Conservation (phyloP, 2,888 invertebrate genomes). For the Deroplatys truncata region DNA sequence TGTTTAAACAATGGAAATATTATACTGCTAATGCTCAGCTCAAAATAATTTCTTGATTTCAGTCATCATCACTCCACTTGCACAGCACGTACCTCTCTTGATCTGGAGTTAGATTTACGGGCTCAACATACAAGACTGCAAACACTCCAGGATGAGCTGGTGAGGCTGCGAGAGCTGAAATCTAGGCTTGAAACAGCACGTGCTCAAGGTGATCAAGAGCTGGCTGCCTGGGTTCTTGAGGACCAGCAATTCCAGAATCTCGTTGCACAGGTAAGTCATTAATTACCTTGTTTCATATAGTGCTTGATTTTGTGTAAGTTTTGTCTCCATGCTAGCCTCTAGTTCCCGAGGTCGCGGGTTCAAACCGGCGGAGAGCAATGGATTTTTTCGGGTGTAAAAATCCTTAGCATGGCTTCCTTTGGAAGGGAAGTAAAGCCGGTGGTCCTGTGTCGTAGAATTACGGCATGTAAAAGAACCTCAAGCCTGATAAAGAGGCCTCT, state of each 20-base stretch:
- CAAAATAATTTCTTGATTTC: not conserved
- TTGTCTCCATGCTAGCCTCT: too few species aligned
- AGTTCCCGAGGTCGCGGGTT: too few species aligned
- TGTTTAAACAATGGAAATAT: too few species aligned
- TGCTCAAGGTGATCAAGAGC: constrained; percentile 73
- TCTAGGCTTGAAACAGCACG: constrained; percentile 74
- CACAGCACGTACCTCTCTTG: constrained; percentile 79
- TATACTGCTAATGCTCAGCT: too few species aligned
- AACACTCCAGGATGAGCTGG: constrained; percentile 79
- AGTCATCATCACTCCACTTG: constrained; percentile 34
- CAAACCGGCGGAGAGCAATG: too few species aligned
- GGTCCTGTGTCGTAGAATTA: too few species aligned
- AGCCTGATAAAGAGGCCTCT: too few species aligned
- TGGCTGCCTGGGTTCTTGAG: constrained; percentile 81
- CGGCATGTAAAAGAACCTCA: too few species aligned
- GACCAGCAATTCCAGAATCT: constrained; percentile 81
- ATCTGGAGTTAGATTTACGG: constrained; percentile 85
- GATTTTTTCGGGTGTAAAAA: too few species aligned
- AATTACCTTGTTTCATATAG: not conserved
- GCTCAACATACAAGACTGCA: constrained; percentile 84
- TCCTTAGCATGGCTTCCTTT: too few species aligned
- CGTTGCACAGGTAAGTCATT: constrained; percentile 47
- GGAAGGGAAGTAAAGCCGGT: too few species aligned
- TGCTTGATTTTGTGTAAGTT: not conserved
- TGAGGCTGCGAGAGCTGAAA: constrained; percentile 76